Conservation (phyloP, 2,113 vertebrate genomes). For the Eudyptes chrysolophus region DNA sequence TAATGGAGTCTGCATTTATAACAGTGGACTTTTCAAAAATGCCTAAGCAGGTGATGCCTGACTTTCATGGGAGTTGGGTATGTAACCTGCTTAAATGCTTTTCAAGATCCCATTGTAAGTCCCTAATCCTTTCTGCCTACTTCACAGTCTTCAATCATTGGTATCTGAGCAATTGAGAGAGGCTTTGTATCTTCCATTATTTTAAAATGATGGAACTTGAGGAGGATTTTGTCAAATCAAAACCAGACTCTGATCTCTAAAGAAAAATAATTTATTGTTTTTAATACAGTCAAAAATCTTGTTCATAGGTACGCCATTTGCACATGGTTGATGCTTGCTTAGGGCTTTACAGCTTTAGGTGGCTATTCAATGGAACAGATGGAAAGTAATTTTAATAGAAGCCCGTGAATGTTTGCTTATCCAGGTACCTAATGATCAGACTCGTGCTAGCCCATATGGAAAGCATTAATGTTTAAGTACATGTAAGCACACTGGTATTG, state of each 20-base stretch:
- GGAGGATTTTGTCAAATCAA: not conserved
- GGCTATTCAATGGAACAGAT: not conserved
- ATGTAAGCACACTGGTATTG: not conserved
- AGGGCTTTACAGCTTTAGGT: not conserved
- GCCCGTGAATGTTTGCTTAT: not conserved
- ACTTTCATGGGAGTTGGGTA: not conserved
- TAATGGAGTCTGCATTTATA: not conserved
- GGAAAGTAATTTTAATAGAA: not conserved
- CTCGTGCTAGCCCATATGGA: not conserved
- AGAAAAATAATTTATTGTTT: not conserved
- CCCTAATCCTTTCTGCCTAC: not conserved
- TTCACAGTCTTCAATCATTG: not conserved
- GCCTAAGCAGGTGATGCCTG: not conserved
- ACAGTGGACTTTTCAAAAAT: not conserved
- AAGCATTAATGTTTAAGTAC: not conserved
- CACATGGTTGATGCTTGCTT: not conserved
- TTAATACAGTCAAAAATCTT: not conserved
- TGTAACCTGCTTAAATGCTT: not conserved
- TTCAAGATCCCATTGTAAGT: not conserved
- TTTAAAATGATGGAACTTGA: not conserved
- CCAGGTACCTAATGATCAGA: not conserved
- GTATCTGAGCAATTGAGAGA: not conserved
- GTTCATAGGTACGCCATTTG: not conserved
- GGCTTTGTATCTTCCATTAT: not conserved
- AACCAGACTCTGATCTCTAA: not conserved